A percentile compares a stretch with the other conserved stretches of the same genome.
phyloP scores from a whole-genome alignment of 2,797 vertebrate species.

The Anas acuta region DNA sequence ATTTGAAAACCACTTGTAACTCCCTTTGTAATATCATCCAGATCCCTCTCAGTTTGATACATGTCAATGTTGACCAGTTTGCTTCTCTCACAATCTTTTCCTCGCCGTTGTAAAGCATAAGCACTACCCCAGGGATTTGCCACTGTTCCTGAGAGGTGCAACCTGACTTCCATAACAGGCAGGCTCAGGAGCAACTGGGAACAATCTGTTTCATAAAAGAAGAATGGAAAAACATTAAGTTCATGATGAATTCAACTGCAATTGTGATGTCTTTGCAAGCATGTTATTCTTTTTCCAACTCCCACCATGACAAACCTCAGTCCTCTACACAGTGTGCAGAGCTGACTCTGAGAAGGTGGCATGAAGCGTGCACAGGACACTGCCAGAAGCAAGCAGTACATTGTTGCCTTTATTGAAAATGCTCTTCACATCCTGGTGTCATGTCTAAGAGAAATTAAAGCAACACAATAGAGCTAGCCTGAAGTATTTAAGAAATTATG shows the following conservation, averaged over 20 bases:
- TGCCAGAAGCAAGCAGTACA: background rate
- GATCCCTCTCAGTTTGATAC: background rate
- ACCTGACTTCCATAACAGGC: background rate
- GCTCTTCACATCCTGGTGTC: fast-evolving
- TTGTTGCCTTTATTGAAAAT: background rate
- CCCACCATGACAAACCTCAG: background rate
- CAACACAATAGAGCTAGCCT: background rate
- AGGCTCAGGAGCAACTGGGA: background rate
- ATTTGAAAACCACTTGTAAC: background rate
- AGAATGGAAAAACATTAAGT: background rate
- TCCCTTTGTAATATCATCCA: background rate
- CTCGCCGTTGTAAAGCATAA: fast-evolving
- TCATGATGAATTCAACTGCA: background rate
- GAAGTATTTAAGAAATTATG: background rate
- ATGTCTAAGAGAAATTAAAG: background rate
- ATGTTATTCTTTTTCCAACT: background rate
- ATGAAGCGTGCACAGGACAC: fast-evolving
- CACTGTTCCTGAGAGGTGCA: background rate
- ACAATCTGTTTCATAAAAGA: background rate
- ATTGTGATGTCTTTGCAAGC: background rate
- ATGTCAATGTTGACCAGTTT: background rate
- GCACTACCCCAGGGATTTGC: fast-evolving
- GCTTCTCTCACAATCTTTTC: background rate
- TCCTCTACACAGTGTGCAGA: too few relatives aligned
- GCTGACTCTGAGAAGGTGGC: background rate